phyloP scores from a whole-genome alignment of 2,113 vertebrate genomes.

The Ptilorrhoa leucosticta region DNA sequence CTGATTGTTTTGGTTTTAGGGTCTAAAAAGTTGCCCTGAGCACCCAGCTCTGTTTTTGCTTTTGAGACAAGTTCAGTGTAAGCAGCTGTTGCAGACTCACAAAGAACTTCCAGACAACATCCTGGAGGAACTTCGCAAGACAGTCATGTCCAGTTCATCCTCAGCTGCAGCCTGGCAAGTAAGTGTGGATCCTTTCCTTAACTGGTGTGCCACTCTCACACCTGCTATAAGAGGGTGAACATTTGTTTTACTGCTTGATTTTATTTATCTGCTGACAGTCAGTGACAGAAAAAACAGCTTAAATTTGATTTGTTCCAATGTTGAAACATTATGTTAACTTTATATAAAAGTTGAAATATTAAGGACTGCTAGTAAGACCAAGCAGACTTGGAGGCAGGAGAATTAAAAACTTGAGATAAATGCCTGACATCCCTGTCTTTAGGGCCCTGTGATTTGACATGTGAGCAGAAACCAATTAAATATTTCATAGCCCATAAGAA shows the following conservation, averaged over 20 bases:
- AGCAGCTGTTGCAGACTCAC: constrained; percentile 76
- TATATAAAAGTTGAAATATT: background rate
- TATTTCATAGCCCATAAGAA: background rate
- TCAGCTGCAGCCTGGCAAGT: constrained; percentile 92
- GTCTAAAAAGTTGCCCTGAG: constrained; percentile 81
- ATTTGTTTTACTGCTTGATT: background rate
- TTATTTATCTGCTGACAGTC: background rate
- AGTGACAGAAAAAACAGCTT: background rate
- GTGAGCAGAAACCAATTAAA: background rate
- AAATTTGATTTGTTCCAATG: background rate
- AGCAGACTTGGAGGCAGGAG: background rate
- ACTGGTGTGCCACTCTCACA: background rate
- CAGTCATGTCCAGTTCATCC: constrained; percentile 82
- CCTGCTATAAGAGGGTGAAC: rapidly evolving
- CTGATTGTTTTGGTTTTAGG: constrained; percentile 67
- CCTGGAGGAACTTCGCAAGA: constrained; percentile 83
- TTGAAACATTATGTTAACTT: background rate
- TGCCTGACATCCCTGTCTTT: background rate
- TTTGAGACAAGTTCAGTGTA: constrained; percentile 89
- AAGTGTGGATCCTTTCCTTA: constrained; percentile 25
- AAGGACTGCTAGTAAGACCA: background rate
- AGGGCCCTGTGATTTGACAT: background rate
- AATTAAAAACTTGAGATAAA: background rate
- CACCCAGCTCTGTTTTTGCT: constrained; percentile 82
- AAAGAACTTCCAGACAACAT: constrained; percentile 77